Evolutionary conservation across 2,797 vertebrate genomes (phyloP).

Genomic region (Tokudaia tokunoshimensis): DNA sequence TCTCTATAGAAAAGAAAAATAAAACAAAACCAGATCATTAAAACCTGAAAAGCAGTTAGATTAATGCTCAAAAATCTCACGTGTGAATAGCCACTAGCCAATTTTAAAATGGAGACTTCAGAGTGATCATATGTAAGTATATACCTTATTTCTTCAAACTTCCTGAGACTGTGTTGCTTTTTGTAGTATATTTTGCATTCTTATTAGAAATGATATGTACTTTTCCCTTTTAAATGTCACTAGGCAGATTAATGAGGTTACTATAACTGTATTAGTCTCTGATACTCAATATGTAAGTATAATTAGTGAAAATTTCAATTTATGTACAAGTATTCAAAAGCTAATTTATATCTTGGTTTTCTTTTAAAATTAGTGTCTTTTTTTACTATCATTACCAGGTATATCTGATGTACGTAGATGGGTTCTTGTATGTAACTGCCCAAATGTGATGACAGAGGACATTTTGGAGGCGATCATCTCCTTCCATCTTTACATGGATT

Average conservation of each 20-base stretch:
- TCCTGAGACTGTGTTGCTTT: slow-evolving; percentile 21
- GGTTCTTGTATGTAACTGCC: background rate
- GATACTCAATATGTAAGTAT: background rate
- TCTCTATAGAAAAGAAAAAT: slow-evolving; percentile 63
- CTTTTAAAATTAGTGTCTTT: background rate
- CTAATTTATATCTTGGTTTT: background rate
- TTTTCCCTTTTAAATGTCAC: slow-evolving; percentile 26
- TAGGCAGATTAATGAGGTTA: background rate
- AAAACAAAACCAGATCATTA: slow-evolving; percentile 50
- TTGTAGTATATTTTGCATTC: background rate
- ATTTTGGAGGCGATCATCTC: background rate
- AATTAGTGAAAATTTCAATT: slow-evolving; percentile 12
- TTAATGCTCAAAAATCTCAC: slow-evolving; percentile 81
- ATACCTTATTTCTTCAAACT: slow-evolving; percentile 51
- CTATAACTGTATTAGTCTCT: slow-evolving; percentile 48
- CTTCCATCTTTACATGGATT: background rate
- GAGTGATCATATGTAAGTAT: slow-evolving; percentile 46
- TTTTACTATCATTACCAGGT: background rate
- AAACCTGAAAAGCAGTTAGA: slow-evolving; percentile 85
- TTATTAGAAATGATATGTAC: slow-evolving; percentile 22
- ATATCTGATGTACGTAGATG: background rate
- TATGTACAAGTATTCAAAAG: background rate
- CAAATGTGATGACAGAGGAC: background rate
- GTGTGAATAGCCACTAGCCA: slow-evolving; percentile 73
- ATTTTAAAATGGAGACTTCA: slow-evolving; percentile 74